Base-by-base conservation (phyloP, 1,140 invertebrate genomes). In the Diabrotica virgifera region DNA sequence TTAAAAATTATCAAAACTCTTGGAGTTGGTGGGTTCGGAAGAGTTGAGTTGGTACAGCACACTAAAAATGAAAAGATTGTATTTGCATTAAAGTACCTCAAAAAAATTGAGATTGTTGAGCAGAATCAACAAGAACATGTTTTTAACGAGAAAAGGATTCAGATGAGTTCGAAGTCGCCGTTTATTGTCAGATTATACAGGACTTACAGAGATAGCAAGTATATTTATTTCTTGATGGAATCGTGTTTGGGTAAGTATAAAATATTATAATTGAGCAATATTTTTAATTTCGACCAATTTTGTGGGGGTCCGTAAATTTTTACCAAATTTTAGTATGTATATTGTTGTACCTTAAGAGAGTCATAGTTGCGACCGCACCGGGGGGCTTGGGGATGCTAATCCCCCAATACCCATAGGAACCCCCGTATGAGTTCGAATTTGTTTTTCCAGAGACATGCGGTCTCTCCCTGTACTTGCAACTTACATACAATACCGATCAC, bases 191-290 rank as follows among this genome's bases (percentile, higher is more conserved):
- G 95, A 75, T 83, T 98, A 56, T 97, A 92, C 80, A 90, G 89
- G 66, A 99, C 97, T 2, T 99, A 92, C 79, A 94, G 94, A 77
- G 96, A 99, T 80, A 86, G 84, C 55, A 98, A 97, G 78, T 98
- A 95, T 79, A 87, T 99, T 5, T 99, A 99, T 78, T 97, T 99
- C 83, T 80, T 99, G 50, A 92, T 99, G 89, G 97, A 99, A 82
- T 89, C 92, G 0, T 97, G 96, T 78, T 85, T 99, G 46, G 97
- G 96, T 7, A 96, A 54, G 60, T 62, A 37, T 53, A 10, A 46
- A 46, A 24, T 24, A 24, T 24, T 24, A 2, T 24, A 24, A 24
- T 24, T 24, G 4, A n/a, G n/a, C n/a, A n/a, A n/a, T n/a, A n/a
- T n/a, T n/a, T n/a, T n/a, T n/a, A n/a, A n/a, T n/a, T n/a, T n/a